A percentile compares a stretch with the other conserved stretches of the same genome.
phyloP scores from a whole-genome alignment of 2,888 invertebrate species.

The Leptinotarsa juncta region DNA sequence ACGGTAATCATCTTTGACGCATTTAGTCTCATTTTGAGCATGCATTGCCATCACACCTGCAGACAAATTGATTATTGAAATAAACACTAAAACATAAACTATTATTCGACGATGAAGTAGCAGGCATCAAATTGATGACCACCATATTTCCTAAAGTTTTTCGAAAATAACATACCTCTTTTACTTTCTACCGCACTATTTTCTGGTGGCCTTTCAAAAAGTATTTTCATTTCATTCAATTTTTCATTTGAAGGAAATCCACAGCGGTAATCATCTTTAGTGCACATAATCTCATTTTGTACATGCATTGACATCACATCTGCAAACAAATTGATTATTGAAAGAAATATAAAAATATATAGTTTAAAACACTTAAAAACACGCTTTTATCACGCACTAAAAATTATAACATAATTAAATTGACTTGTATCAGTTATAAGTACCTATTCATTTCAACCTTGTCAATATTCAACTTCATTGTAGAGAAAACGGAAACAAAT shows the following conservation, averaged over 20 bases:
- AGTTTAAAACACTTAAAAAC: neutral
- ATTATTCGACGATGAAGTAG: neutral
- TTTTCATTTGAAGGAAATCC: neutral
- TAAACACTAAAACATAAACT: neutral
- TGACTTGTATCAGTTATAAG: neutral
- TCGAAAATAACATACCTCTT: neutral
- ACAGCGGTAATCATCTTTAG: neutral
- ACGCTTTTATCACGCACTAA: slow-evolving; percentile 3
- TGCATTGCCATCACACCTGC: too few relatives aligned
- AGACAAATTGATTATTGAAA: neutral
- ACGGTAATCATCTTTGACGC: too few relatives aligned
- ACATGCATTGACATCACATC: neutral
- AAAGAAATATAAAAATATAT: neutral
- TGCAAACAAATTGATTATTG: neutral
- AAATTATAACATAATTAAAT: neutral
- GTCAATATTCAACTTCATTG: neutral
- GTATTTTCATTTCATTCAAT: neutral
- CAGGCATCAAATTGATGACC: neutral
- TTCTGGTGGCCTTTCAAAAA: neutral
- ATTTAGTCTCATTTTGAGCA: too few relatives aligned
- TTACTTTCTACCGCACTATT: neutral
- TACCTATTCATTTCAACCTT: neutral
- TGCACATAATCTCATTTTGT: neutral
- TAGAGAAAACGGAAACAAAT: neutral
- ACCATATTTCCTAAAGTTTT: neutral